Conservation (phyloP, 2,888 invertebrate genomes). For the Argyresthia albistria region DNA sequence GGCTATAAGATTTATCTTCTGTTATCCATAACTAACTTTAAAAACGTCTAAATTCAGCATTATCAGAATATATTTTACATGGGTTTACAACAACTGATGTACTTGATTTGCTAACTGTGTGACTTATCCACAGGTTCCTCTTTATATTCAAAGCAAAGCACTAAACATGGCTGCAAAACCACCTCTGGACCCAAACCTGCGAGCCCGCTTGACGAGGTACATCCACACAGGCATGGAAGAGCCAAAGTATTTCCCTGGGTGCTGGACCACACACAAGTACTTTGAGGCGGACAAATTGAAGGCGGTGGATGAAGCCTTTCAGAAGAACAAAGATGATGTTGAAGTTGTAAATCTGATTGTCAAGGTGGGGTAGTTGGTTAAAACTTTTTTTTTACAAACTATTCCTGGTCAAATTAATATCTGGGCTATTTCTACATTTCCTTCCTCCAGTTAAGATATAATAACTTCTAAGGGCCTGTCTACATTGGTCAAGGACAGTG, state of each 20-base stretch:
- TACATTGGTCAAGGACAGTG: too few relatives aligned
- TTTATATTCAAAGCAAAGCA: neutral
- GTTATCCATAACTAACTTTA: too few relatives aligned
- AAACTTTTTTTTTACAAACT: too few relatives aligned
- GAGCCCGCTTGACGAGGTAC: constrained; percentile 55
- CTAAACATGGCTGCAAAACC: constrained; percentile 12
- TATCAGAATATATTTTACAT: too few relatives aligned
- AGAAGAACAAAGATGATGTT: constrained; percentile 21
- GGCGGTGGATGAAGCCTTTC: constrained; percentile 36
- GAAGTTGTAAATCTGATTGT: constrained; percentile 44
- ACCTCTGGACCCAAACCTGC: constrained; percentile 35
- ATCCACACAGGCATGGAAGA: constrained; percentile 66
- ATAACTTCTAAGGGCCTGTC: too few relatives aligned
- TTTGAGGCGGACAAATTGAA: constrained; percentile 50
- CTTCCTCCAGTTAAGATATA: too few relatives aligned
- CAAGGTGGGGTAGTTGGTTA: constrained; percentile 31
- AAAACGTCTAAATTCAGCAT: too few relatives aligned
- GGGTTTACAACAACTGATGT: too few relatives aligned
- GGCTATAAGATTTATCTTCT: too few relatives aligned
- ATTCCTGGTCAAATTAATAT: too few relatives aligned
- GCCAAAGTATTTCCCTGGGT: constrained; percentile 70
- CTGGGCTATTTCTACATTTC: too few relatives aligned
- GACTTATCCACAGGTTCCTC: neutral
- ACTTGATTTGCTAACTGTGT: too few relatives aligned
- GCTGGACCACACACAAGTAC: constrained; percentile 65